These are phyloP conservation scores for Gobio occitaniae DNA, from an alignment of 2,797 vertebrate species.

Conservation along the genomic window DNA sequence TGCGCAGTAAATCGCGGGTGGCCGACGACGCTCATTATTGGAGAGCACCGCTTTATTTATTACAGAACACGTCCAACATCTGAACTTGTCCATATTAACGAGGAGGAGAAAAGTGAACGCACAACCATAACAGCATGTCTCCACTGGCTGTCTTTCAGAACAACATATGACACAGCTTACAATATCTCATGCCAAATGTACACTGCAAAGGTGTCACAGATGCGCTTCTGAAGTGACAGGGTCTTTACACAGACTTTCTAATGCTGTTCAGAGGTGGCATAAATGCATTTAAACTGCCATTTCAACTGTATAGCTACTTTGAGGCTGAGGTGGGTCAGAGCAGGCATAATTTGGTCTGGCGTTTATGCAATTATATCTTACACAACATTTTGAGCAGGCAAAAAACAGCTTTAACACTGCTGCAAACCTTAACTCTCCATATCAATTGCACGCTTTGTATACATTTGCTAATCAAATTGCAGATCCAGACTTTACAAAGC, in stretches of 20 bases:
- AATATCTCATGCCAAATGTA: not conserved
- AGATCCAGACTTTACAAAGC: not conserved
- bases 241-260: not conserved
- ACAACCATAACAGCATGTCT: conserved; percentile 17
- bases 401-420: not conserved
- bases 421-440: not conserved
- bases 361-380: not conserved
- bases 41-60: conserved; percentile 70
- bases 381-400: not conserved
- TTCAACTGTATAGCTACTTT: not conserved
- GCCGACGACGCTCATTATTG: conserved; percentile 75
- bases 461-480: not conserved
- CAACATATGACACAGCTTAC: not conserved
- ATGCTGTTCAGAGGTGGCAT: not conserved
- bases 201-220: not conserved
- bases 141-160: not conserved
- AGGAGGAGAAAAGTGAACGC: conserved; percentile 29
- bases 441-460: not conserved
- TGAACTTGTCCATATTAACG: conserved; percentile 65
- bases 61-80: conserved; percentile 68
- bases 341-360: not conserved
- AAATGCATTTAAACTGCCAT: not conserved
- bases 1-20: conserved; percentile 79
- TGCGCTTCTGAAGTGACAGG: not conserved
- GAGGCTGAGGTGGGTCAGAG: not conserved